Evolutionary conservation across 2,113 vertebrate species (phyloP), one percentile per base, ranked within the genome.

Genomic region (Reinhardtius hippoglossoides): DNA sequence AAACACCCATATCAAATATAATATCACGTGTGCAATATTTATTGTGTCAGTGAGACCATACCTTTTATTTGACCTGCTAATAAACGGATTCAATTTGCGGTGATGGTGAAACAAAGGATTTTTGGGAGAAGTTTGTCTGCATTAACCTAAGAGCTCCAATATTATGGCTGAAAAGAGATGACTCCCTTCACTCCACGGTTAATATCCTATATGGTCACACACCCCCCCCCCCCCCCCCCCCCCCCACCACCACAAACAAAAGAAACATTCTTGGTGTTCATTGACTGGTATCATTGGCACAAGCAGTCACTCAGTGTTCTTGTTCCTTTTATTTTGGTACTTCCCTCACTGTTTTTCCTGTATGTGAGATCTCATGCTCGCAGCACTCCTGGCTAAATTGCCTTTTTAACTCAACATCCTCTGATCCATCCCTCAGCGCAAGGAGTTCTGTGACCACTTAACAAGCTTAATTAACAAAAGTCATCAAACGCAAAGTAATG

Each of bases 1-100:
- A 83, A 81, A 67, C 56, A 82, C 66, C 42, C 64, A 31, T 57
- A 63, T 67, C 31, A 67, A 83, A 73, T 74, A 65, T 24, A 80
- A n/a, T 78, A 77, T 92, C 93, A 84, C 78, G 73, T 86, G 90
- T 96, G 94, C 92, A 94, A 91, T 93, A 94, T 92, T 72, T 95
- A 91, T 94, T 93, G 93, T 93, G 92, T 86, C 87, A 78, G 92
- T 94, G 89, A 96, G 90, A 93, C 93, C 92, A 93, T 87, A 81
- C 84, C 92, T 95, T 94, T 94, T 80, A 48, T 86, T 88, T 76
- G 72, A 86, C 78, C 83, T 54, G 46, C 46, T 76, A 48, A 42
- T 44, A 71, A 74, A 62, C 24, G 1, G 63, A 81, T 85, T 70
- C 27, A 86, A 71, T 86, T 83, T 71, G 73, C 59, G 1, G 78